These are phyloP conservation scores for Cerceris rybyensis DNA, from an alignment of 2,888 invertebrate species.

Conservation along the genomic window DNA sequence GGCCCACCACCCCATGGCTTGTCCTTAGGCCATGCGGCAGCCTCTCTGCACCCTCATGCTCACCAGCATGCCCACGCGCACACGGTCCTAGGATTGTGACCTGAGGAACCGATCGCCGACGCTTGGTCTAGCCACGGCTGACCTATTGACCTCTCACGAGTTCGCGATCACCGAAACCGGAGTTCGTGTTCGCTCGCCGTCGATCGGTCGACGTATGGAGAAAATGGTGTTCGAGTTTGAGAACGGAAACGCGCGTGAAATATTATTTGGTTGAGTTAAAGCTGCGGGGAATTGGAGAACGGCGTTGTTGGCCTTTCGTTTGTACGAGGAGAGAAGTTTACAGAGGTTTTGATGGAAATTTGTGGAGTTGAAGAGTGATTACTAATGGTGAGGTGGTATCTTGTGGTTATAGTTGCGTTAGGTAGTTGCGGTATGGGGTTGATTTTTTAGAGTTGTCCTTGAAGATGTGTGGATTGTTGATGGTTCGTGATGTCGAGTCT, in stretches of 20 bases:
- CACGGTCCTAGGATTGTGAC: constrained; percentile 74
- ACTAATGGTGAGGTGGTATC: too few species aligned
- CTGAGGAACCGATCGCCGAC: constrained; percentile 45
- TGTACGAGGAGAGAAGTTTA: too few species aligned
- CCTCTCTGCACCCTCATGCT: constrained; percentile 63
- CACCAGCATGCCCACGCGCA: constrained; percentile 68
- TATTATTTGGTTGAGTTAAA: too few species aligned
- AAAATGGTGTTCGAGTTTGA: neutral
- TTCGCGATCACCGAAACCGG: constrained; percentile 15
- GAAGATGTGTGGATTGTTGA: too few species aligned
- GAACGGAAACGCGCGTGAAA: neutral
- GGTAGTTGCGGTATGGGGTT: too few species aligned
- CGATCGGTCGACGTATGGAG: constrained; percentile 2
- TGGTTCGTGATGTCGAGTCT: too few species aligned
- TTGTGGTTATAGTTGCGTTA: too few species aligned
- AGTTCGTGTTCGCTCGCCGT: neutral
- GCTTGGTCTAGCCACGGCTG: constrained; percentile 63
- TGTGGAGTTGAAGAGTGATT: too few species aligned
- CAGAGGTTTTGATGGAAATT: too few species aligned
- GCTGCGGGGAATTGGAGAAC: too few species aligned
- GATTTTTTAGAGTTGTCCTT: too few species aligned
- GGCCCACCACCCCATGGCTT: constrained; percentile 65
- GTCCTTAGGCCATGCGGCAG: constrained; percentile 59
- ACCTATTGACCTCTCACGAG: constrained; percentile 24
- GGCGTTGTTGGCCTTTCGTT: too few species aligned